Percentiles rank a stretch among this genome's conserved stretches.
phyloP scores from a whole-genome alignment of 2,797 vertebrate genomes.

The Fundulus diaphanus region DNA sequence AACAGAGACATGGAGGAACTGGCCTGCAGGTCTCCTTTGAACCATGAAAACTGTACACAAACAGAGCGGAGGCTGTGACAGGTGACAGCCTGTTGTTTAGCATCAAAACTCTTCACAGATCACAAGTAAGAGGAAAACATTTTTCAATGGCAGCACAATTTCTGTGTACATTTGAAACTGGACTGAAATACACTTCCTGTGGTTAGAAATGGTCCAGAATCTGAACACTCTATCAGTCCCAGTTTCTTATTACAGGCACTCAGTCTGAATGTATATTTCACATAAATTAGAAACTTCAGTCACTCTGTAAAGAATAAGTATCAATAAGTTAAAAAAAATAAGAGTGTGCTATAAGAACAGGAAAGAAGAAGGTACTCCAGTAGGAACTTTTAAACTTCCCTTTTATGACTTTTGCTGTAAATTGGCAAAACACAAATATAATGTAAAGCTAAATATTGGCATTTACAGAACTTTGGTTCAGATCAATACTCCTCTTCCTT shows the following conservation, averaged over 20 bases:
- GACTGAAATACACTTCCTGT: not conserved
- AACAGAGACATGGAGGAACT: constrained; percentile 38
- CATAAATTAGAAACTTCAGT: not conserved
- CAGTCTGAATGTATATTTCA: not conserved
- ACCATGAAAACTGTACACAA: constrained; percentile 39
- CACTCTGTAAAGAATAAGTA: not conserved
- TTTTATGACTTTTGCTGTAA: not conserved
- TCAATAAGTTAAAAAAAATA: not conserved
- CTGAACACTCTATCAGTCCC: not conserved
- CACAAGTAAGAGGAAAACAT: not conserved
- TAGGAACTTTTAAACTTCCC: too few relatives aligned
- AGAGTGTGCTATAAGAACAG: not conserved
- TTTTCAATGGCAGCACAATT: not conserved
- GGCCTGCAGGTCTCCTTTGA: constrained; percentile 46
- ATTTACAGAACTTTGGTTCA: not conserved
- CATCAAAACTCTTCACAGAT: not conserved
- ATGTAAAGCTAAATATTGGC: not conserved
- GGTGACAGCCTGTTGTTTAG: constrained; percentile 1
- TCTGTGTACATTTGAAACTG: not conserved
- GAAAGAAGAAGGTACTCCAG: not conserved
- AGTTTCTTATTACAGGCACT: not conserved
- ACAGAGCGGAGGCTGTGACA: constrained; percentile 32
- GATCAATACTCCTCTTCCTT: not conserved
- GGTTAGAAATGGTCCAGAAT: not conserved
- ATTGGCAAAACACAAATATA: not conserved